phyloP scores from a whole-genome alignment of 2,797 vertebrate genomes.

The Tokudaia tokunoshimensis region DNA sequence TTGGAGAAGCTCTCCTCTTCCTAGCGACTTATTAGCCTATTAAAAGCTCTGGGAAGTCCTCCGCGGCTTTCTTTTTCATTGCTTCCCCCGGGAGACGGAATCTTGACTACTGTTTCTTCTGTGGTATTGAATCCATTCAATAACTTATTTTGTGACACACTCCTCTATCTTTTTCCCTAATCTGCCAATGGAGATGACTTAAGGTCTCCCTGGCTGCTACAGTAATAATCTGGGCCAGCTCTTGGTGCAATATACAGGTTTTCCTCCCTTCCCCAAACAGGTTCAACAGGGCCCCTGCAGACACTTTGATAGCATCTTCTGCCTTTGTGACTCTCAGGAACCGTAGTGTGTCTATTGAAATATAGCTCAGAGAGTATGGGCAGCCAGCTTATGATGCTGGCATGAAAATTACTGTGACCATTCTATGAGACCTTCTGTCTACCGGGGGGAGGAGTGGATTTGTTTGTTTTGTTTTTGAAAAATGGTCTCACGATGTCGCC shows the following conservation, averaged over 20 bases:
- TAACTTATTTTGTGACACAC: slow-evolving; percentile 4
- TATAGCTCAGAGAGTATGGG: slow-evolving; percentile 23
- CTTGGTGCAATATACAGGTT: not conserved
- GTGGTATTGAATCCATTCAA: not conserved
- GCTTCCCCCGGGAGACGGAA: not conserved
- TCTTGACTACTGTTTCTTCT: not conserved
- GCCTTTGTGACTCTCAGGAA: not conserved
- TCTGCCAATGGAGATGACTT: not conserved
- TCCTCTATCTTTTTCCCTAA: not conserved
- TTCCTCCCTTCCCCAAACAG: not conserved
- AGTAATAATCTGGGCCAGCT: not conserved
- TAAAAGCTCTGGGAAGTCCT: slow-evolving; percentile 5
- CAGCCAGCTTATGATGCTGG: not conserved
- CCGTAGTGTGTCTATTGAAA: not conserved
- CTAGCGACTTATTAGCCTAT: not conserved
- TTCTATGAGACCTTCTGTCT: not conserved
- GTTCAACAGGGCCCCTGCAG: not conserved
- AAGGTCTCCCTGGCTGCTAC: not conserved
- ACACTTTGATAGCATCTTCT: not conserved
- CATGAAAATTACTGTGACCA: not conserved
- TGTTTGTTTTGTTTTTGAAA: not conserved
- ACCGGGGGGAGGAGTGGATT: not conserved
- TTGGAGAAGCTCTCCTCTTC: not conserved
- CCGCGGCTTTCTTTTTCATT: not conserved
- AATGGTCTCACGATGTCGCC: too few species aligned